Evolutionary conservation across 2,888 invertebrate genomes (phyloP).

Genomic region (Diaperis boleti): DNA sequence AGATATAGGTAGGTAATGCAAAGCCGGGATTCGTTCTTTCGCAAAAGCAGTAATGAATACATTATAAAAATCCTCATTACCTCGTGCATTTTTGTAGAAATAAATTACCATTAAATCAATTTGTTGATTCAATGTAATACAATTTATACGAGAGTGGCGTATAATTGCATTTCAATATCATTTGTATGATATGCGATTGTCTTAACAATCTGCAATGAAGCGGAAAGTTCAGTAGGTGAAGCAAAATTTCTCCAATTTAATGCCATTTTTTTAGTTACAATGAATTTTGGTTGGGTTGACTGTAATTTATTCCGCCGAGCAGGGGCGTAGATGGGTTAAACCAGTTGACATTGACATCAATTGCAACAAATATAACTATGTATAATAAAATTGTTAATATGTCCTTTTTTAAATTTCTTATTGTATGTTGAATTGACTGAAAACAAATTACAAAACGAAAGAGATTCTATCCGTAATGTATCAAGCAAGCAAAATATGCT

Average conservation of each 20-base stretch:
- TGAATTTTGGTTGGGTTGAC: constrained; percentile 2
- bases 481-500: no score
- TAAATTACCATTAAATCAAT: constrained; percentile 19
- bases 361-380: no score
- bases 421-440: no score
- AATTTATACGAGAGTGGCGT: constrained; percentile 10
- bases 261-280: constrained; percentile 13
- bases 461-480: no score
- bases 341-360: no score
- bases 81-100: not conserved
- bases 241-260: constrained; percentile 13
- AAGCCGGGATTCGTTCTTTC: no score
- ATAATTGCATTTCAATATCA: constrained; percentile 6
- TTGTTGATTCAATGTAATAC: constrained; percentile 10
- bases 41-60: not conserved
- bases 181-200: not conserved
- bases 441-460: no score
- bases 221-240: not conserved
- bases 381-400: no score
- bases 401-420: no score
- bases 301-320: no score
- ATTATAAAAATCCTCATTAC: not conserved
- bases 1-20: no score
- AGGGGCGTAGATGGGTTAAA: no score
- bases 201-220: not conserved